Evolutionary conservation across 2,797 vertebrate genomes (phyloP).

Genomic region (Lagodon rhomboides): DNA sequence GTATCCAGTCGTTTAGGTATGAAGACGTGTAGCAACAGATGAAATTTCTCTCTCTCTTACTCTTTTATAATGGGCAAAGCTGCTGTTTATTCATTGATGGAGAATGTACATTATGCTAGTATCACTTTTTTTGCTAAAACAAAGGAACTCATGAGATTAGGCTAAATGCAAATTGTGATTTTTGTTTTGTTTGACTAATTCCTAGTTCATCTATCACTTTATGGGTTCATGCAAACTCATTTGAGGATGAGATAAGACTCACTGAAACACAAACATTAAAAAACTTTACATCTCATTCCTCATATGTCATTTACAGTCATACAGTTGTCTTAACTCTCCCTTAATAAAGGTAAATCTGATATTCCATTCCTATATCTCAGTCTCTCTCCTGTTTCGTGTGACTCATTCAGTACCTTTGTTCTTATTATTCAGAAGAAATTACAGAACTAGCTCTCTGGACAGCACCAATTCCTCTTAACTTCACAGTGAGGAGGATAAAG

Average conservation of each 20-base stretch:
- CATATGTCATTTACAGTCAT: neutral
- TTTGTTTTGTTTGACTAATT: too few species aligned
- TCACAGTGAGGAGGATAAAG: slow-evolving; percentile 45
- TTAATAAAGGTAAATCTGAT: neutral
- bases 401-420: slow-evolving; percentile 1
- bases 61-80: too few species aligned
- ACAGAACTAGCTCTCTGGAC: slow-evolving; percentile 19
- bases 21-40: too few species aligned
- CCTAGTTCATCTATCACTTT: neutral
- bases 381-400: neutral
- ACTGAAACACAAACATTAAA: neutral
- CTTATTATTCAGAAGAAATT: slow-evolving; percentile 40
- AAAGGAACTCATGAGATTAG: too few species aligned
- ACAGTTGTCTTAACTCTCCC: neutral
- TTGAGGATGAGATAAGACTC: neutral
- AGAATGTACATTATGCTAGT: too few species aligned
- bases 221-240: too few species aligned
- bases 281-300: neutral
- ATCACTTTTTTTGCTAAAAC: too few species aligned
- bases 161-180: too few species aligned
- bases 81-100: too few species aligned
- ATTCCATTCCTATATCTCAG: neutral
- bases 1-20: too few species aligned
- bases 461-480: slow-evolving; percentile 32
- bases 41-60: too few species aligned